phyloP scores from a whole-genome alignment of 2,888 invertebrate genomes.

The Aethes cnicana region DNA sequence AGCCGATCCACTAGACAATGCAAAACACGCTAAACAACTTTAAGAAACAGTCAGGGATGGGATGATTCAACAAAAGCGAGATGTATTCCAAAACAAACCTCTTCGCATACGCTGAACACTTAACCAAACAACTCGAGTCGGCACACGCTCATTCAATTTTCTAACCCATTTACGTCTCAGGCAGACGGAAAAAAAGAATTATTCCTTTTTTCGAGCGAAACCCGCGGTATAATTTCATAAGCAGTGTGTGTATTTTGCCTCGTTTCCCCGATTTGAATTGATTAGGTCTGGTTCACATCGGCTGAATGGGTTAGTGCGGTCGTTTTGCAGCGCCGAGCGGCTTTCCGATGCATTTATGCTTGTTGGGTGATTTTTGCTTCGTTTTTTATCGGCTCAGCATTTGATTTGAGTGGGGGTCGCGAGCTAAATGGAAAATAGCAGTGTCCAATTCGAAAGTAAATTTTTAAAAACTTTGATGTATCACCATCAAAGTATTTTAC shows the following conservation, averaged over 20 bases:
- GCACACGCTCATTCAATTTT: constrained; percentile 78
- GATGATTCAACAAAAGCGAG: constrained; percentile 55
- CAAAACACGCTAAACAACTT: constrained; percentile 33
- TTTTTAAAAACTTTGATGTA: no score
- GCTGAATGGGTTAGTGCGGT: constrained; percentile 57
- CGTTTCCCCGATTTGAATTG: constrained; percentile 77
- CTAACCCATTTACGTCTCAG: constrained; percentile 82
- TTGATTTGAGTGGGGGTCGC: constrained; percentile 15
- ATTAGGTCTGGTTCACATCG: constrained; percentile 75
- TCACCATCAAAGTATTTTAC: no score
- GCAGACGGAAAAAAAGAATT: constrained; percentile 58
- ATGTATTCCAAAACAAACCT: constrained; percentile 50
- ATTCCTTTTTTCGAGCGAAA: constrained; percentile 62
- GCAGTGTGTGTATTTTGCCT: constrained; percentile 73
- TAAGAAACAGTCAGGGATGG: constrained; percentile 47
- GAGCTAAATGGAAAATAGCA: constrained; percentile 13
- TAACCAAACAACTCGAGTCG: constrained; percentile 67
- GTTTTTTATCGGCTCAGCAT: constrained; percentile 27
- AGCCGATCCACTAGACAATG: constrained; percentile 26
- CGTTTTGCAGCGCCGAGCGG: constrained; percentile 50
- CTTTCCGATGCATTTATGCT: constrained; percentile 53
- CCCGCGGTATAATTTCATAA: constrained; percentile 79
- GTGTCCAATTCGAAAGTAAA: no score
- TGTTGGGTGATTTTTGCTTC: constrained; percentile 38
- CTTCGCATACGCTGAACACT: constrained; percentile 65